These are phyloP conservation scores for Pteropus rufus DNA, from an alignment of 2,797 vertebrate genomes.

Conservation along the genomic window DNA sequence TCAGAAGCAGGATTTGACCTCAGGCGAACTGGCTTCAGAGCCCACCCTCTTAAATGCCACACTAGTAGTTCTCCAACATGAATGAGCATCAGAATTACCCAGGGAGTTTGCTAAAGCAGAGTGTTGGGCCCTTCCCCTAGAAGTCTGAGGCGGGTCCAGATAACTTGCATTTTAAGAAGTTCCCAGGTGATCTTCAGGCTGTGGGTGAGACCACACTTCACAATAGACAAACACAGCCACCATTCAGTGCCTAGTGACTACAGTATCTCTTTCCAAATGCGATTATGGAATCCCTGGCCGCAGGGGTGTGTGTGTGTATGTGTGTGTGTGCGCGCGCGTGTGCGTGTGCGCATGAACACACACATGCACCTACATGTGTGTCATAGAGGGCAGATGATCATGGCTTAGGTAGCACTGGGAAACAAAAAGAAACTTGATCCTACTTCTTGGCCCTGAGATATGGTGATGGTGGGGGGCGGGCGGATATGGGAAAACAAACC, in stretches of 20 bases:
- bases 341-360: too few species aligned
- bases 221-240: background rate
- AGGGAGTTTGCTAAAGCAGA: background rate
- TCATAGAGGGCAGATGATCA: background rate
- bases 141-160: background rate
- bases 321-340: background rate
- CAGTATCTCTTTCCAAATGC: background rate
- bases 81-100: background rate
- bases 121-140: background rate
- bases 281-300: background rate
- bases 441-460: background rate
- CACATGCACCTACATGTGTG: background rate
- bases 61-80: background rate
- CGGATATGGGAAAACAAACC: background rate
- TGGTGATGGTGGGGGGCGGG: too few species aligned
- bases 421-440: background rate
- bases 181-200: background rate
- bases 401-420: background rate
- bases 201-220: background rate
- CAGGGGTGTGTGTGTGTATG: background rate
- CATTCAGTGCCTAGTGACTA: background rate
- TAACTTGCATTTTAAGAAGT: background rate
- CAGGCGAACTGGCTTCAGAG: background rate
- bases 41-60: fast-evolving
- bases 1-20: background rate